Base-by-base conservation (phyloP, 2,888 invertebrate species). In the Catotricha subobsoleta region DNA sequence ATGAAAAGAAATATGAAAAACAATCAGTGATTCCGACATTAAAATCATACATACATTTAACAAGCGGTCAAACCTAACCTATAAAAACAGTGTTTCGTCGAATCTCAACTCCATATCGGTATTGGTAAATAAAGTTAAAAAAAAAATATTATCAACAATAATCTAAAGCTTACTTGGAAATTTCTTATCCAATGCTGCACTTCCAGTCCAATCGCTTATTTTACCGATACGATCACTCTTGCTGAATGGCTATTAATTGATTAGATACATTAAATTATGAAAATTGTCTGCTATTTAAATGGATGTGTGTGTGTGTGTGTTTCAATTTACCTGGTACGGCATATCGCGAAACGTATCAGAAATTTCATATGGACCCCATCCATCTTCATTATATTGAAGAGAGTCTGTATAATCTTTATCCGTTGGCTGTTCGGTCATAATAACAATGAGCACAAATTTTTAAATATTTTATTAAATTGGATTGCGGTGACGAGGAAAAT, bases 151-250 rank as follows among this genome's bases (percentile, higher is more conserved):
- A 23, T 7, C 9, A 5, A 7, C 5, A 10, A 15, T 35, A 25
- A 34, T 19, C 37, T 42, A 28, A 28, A 28, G 69, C 79, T 71
- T 67, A 84, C 84, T 87, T 49, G 83, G 77, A 60, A 90, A 90
- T 66, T 95, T 83, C 52, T 92, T 87, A 57, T 98, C 94, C 54
- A 87, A 87, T 52, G 80, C 81, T 2, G 81, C 79, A 5, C 86
- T 81, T 43, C 90, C 87, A 41, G 94, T 95, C 98, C 98, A 98
- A 60, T 98, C 98, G 54, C 95, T 91, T 52, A 95, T 95, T 73
- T 97, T 97, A 51, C 98, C 98, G 49, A 98, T 71, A 51, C 95
- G 80, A 64, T 98, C 97, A 46, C 91, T 91, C 67, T 98, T 99
- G 51, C 95, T 92, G 63, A 95, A 99, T 30, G 95, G 95, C 66